Evolutionary conservation across 2,888 invertebrate genomes (phyloP), one percentile per base, ranked within the genome.

Genomic region (Oscheius onirici): DNA sequence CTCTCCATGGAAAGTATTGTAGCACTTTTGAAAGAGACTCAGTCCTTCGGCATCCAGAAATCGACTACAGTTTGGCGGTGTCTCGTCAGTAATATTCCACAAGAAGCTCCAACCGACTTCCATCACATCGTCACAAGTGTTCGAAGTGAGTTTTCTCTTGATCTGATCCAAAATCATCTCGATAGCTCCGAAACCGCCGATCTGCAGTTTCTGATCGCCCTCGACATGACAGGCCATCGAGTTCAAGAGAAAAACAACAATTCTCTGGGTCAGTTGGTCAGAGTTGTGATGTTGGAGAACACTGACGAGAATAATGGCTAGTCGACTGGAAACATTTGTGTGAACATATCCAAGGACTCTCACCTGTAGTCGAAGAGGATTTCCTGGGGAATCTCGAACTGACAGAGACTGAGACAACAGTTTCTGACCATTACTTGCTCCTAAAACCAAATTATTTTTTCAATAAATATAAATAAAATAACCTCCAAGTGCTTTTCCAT

Each of bases 31-130:
- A 89, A 97, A 97, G 83, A 92, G 92, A 80, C 92, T 92, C 93
- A 97, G 94, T 79, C 97, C 97, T 51, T 92, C 91, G 75, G 92
- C 92, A 82, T 93, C 92, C 71, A 97, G 90, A 90, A 97, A 97
- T 84, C 93, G 91, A 88, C 92, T 91, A 90, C 97, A 97, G 90
- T 97, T 97, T 83, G 92, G 91, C 52, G 95, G 94, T 13, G 96
- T 97, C 90, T 97, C 97, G 88, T 97, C 81, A 11, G 79, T 79
- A 52, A 81, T 81, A 61, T 79, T 97, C 97, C 97, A 97, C 93
- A 97, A 93, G n/a, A 95, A 95, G 71, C 95, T 95, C 97, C 97
- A 97, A 3, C 96, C 95, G 17, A 95, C 95, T 90, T 97, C 96
- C 90, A 97, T 91, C 20, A 96, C 94, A 88, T 97, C 97, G 88